Base-by-base conservation (phyloP, 2,888 invertebrate species). In the Rhagium mordax region DNA sequence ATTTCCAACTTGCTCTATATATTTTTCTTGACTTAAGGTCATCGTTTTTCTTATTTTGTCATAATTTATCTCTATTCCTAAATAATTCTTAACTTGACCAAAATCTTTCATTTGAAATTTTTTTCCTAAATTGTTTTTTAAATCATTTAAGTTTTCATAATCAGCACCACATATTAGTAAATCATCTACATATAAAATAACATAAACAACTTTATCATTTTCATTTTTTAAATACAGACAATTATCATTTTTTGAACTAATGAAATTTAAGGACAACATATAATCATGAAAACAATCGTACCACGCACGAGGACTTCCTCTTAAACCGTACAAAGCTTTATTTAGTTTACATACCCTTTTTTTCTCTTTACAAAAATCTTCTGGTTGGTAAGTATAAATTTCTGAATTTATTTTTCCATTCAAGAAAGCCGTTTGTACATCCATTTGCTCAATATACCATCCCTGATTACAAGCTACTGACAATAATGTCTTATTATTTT, bases 291-390 rank as follows among this genome's bases (percentile, higher is more conserved):
- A 75, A 75, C 77, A 78, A 5, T 78, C 72, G 70, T 79, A 75
- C 79, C 81, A 79, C 21, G 53, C 48, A 57, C 69, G 48, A 4
- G 69, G 69, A 24, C 65, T 74, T 65, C 80, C 72, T 59, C 64
- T 75, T n/a, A 80, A 70, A 13, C 80, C 80, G 70, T 81, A 81
- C 13, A 81, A n/a, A n/a, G n/a, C n/a, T n/a, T n/a, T n/a, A n/a
- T n/a, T n/a, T n/a, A n/a, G n/a, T n/a, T n/a, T n/a, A 16, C 47
- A n/a, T n/a, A n/a, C n/a, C n/a, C n/a, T n/a, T n/a, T n/a, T n/a
- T n/a, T n/a, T n/a, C n/a, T n/a, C n/a, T n/a, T n/a, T n/a, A n/a
- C n/a, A 68, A 73, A 70, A 68, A 47, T 79, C 81, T 71, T 75
- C 51, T 47, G 78, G 81, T 55, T 72, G 68, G 57, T 72, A 61